These are phyloP conservation scores for Chelonus insularis DNA, from an alignment of 1,140 invertebrate genomes.

Conservation along the genomic window DNA sequence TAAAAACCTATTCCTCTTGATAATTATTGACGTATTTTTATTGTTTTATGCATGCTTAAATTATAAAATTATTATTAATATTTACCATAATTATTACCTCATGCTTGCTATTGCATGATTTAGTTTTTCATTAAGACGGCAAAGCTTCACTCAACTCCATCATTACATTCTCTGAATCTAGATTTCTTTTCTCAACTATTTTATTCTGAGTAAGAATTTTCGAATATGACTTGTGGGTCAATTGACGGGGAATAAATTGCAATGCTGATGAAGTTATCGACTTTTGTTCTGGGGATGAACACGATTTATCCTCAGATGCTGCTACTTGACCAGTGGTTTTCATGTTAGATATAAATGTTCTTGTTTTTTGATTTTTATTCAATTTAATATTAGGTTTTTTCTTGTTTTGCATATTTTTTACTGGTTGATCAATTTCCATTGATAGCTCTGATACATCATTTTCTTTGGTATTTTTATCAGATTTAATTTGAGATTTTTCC, in stretches of 20 bases:
- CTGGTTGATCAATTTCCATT: conserved; percentile 36
- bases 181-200: conserved; percentile 37
- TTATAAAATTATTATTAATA: too few relatives aligned
- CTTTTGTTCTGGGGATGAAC: conserved; percentile 9
- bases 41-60: too few relatives aligned
- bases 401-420: conserved; percentile 2
- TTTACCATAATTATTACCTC: too few relatives aligned
- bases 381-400: conserved; percentile 21
- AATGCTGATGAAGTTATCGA: conserved; percentile 33
- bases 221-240: conserved; percentile 44
- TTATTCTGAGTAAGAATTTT: conserved; percentile 41
- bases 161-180: conserved; percentile 42
- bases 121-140: too few relatives aligned
- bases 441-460: conserved; percentile 19
- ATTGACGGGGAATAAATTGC: conserved; percentile 50
- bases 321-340: not conserved
- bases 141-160: conserved; percentile 49
- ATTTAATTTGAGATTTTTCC: conserved; percentile 33
- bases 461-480: conserved; percentile 29
- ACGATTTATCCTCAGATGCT: conserved; percentile 13
- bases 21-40: too few relatives aligned
- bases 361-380: conserved; percentile 43
- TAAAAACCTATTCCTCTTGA: too few relatives aligned
- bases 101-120: too few relatives aligned
- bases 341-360: conserved; percentile 33